Conservation (phyloP, 2,888 invertebrate genomes). For the Dryobotodes eremita region DNA sequence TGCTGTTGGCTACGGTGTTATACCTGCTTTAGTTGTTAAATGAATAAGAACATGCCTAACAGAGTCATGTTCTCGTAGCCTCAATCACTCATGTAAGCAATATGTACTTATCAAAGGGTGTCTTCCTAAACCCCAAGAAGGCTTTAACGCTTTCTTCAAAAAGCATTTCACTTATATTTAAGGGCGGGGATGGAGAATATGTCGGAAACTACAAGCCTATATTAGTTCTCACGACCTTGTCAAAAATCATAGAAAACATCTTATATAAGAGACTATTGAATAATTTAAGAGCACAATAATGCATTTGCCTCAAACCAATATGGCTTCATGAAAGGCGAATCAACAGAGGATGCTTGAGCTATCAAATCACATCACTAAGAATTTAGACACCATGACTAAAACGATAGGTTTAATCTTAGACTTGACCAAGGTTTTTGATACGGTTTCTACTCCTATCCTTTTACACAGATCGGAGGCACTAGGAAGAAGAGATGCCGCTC, state of each 20-base stretch:
- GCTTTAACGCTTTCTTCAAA: too few relatives aligned
- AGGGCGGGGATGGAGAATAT: background rate
- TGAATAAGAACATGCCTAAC: too few relatives aligned
- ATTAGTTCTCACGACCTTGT: background rate
- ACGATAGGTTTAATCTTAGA: background rate
- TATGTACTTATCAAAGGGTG: too few relatives aligned
- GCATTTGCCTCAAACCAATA: too few relatives aligned
- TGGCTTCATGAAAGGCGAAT: background rate
- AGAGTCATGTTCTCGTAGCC: background rate
- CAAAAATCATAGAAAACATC: background rate
- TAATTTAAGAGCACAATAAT: too few relatives aligned
- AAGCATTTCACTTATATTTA: background rate
- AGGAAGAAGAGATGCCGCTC: background rate
- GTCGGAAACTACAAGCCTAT: background rate
- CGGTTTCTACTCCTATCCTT: background rate
- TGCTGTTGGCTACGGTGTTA: too few relatives aligned
- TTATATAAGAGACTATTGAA: too few relatives aligned
- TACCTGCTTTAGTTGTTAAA: too few relatives aligned
- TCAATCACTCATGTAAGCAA: background rate
- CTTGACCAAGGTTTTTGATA: background rate
- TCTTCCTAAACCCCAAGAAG: too few relatives aligned
- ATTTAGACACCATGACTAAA: background rate
- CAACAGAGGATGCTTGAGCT: background rate
- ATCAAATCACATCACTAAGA: background rate
- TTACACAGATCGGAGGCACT: background rate